These are phyloP conservation scores for Cyclina sinensis DNA, from an alignment of 1,140 invertebrate species.

Conservation along the genomic window DNA sequence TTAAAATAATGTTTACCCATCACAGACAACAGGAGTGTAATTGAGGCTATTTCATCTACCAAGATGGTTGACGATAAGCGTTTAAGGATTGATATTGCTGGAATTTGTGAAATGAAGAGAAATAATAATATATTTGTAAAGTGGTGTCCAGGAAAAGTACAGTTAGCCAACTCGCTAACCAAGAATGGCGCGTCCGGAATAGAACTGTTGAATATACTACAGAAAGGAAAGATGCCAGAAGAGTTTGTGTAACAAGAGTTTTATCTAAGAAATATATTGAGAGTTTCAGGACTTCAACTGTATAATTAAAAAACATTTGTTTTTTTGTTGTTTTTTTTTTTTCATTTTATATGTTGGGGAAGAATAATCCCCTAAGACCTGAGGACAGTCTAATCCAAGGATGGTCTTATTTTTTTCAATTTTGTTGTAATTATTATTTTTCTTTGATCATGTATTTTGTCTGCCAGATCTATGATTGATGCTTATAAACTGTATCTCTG, in stretches of 20 bases:
- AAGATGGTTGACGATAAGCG: slow-evolving; percentile 52
- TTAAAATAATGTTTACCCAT: slow-evolving; percentile 32
- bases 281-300: neutral
- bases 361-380: slow-evolving; percentile 24
- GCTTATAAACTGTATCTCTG: neutral
- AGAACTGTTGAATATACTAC: neutral
- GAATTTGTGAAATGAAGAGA: slow-evolving; percentile 15
- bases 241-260: slow-evolving; percentile 16
- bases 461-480: neutral
- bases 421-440: slow-evolving; percentile 6
- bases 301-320: neutral
- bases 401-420: neutral
- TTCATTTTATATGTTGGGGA: neutral
- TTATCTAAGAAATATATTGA: neutral
- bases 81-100: slow-evolving; percentile 54
- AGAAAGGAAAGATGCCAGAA: slow-evolving; percentile 14
- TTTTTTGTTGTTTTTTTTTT: neutral
- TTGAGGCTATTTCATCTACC: slow-evolving; percentile 49
- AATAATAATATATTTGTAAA: slow-evolving; percentile 44
- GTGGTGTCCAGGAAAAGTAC: slow-evolving; percentile 50
- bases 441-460: neutral
- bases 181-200: slow-evolving; percentile 20
- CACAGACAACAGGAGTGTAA: slow-evolving; percentile 62
- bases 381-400: neutral
- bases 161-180: slow-evolving; percentile 48